Conservation (phyloP, 2,797 vertebrate genomes). For the Meda fulgida region DNA sequence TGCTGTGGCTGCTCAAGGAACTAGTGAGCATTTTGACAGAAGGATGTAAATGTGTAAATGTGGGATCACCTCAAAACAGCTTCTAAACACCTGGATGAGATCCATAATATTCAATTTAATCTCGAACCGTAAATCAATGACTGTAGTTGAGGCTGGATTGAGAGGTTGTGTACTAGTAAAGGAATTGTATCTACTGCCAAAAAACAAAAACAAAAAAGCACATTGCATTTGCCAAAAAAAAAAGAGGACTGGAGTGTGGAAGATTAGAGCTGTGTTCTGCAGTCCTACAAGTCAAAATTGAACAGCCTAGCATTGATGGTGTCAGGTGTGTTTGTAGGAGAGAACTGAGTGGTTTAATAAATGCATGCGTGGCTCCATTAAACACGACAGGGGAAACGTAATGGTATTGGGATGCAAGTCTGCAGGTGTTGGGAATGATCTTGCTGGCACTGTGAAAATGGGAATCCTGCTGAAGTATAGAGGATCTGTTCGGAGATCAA, state of each 20-base stretch:
- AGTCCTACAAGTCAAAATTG: not conserved
- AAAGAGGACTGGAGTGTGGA: not conserved
- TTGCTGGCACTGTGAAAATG: not conserved
- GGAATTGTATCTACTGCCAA: not conserved
- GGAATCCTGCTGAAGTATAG: not conserved
- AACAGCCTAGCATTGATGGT: not conserved
- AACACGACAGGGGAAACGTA: too few species aligned
- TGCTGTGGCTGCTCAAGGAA: not conserved
- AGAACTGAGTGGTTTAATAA: too few species aligned
- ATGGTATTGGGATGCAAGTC: not conserved
- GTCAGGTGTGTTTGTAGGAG: too few species aligned
- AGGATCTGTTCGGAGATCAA: not conserved
- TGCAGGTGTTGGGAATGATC: not conserved
- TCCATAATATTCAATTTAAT: not conserved
- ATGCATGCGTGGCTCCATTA: too few species aligned
- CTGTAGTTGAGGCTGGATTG: not conserved
- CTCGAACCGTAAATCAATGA: not conserved
- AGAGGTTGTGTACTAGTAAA: not conserved
- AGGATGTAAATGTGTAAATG: not conserved
- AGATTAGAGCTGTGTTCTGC: not conserved
- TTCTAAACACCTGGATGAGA: not conserved
- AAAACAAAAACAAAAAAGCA: not conserved
- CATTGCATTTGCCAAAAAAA: not conserved
- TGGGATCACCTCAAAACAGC: not conserved
- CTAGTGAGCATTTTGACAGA: not conserved